Conservation (phyloP, 2,888 invertebrate genomes). For the Clepsis dumicolana region DNA sequence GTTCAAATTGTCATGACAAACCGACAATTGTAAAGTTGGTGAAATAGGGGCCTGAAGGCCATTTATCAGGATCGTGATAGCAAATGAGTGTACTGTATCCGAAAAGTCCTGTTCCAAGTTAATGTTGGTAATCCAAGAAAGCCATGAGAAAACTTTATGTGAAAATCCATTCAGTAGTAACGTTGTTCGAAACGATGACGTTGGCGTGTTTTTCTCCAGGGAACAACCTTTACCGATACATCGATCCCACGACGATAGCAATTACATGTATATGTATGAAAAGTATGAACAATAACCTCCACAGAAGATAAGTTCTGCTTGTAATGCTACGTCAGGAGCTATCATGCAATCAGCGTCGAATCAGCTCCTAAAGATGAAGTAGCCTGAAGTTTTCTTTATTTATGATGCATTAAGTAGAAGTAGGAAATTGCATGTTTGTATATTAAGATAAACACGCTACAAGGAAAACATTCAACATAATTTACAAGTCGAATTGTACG, state of each 20-base stretch:
- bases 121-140: constrained; percentile 29
- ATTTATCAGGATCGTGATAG: not conserved
- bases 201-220: constrained; percentile 25
- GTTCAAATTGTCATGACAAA: too few relatives aligned
- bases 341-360: not conserved
- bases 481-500: not conserved
- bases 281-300: not conserved
- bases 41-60: too few relatives aligned
- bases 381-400: not conserved
- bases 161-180: constrained; percentile 32
- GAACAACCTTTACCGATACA: constrained; percentile 26
- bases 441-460: too few relatives aligned
- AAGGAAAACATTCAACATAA: too few relatives aligned
- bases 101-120: constrained; percentile 15
- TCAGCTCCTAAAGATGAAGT: not conserved
- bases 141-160: constrained; percentile 37
- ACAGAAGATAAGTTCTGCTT: not conserved
- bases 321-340: not conserved
- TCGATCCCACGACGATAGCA: constrained; percentile 32
- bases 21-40: too few relatives aligned
- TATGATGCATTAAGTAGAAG: too few relatives aligned
- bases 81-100: not conserved
- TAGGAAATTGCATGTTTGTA: too few relatives aligned
- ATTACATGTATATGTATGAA: constrained; percentile 22
- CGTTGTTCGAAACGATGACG: constrained; percentile 32